These are phyloP conservation scores for Nycteola revayana DNA, from an alignment of 2,888 invertebrate species.

Conservation along the genomic window DNA sequence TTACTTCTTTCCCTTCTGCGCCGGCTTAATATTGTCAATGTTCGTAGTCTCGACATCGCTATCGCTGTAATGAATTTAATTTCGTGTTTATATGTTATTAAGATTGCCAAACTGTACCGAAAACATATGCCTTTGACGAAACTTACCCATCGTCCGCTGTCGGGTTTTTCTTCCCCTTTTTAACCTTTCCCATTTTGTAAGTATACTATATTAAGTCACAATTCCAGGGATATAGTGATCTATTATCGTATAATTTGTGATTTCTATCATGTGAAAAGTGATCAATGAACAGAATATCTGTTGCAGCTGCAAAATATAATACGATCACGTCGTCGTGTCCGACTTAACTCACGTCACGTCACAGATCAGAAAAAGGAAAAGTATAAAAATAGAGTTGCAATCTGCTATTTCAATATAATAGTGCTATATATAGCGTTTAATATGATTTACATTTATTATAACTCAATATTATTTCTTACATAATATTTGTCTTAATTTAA, in stretches of 20 bases:
- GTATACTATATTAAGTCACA: slow-evolving; percentile 64
- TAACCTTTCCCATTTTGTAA: slow-evolving; percentile 88
- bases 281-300: slow-evolving; percentile 56
- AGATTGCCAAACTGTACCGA: slow-evolving; percentile 31
- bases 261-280: slow-evolving; percentile 79
- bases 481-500: no score
- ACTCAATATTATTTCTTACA: no score
- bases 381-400: slow-evolving; percentile 12
- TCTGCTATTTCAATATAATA: slow-evolving; percentile 1
- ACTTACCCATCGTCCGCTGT: slow-evolving; percentile 88
- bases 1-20: slow-evolving; percentile 71
- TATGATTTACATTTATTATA: no score
- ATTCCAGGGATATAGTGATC: slow-evolving; percentile 63
- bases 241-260: slow-evolving; percentile 58
- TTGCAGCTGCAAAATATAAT: slow-evolving; percentile 51
- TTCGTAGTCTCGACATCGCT: slow-evolving; percentile 81
- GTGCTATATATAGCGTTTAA: no score
- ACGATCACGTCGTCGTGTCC: slow-evolving; percentile 61
- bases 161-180: slow-evolving; percentile 90
- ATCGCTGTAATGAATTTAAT: slow-evolving; percentile 76
- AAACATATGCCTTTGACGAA: slow-evolving; percentile 58
- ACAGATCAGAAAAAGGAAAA: slow-evolving; percentile 18
- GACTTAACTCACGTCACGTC: slow-evolving; percentile 38
- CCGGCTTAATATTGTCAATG: slow-evolving; percentile 63
- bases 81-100: slow-evolving; percentile 22